These are phyloP conservation scores for Echinops telfairi DNA, from an alignment of 2,113 vertebrate genomes.

Conservation along the genomic window DNA sequence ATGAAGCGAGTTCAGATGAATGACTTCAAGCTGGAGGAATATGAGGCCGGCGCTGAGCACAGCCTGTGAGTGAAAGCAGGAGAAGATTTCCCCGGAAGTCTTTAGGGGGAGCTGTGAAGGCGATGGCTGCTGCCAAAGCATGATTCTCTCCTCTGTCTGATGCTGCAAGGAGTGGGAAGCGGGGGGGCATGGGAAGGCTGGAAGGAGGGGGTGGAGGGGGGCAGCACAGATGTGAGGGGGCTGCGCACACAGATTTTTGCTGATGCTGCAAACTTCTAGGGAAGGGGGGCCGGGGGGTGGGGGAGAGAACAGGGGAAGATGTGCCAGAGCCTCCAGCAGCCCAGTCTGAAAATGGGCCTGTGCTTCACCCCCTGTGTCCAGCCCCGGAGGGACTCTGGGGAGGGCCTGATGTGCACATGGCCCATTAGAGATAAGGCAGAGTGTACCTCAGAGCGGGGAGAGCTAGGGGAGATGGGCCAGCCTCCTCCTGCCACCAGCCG, in stretches of 20 bases:
- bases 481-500: neutral
- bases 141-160: neutral
- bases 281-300: neutral
- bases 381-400: neutral
- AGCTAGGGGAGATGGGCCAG: fast-evolving
- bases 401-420: neutral
- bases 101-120: constrained; percentile 41
- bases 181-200: fast-evolving
- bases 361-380: fast-evolving
- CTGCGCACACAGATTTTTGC: neutral
- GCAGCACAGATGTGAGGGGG: neutral
- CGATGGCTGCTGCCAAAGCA: neutral
- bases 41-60: neutral
- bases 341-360: neutral
- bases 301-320: neutral
- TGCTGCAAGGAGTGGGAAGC: neutral
- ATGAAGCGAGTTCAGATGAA: neutral
- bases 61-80: neutral
- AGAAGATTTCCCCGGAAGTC: constrained; percentile 50
- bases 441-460: fast-evolving
- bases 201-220: neutral
- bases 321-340: neutral
- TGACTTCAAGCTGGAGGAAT: neutral
- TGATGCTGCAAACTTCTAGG: neutral
- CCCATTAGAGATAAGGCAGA: neutral